Evolutionary conservation across 2,113 vertebrate genomes (phyloP), one percentile per base, ranked within the genome.

Genomic region (Craseonycteris thonglongyai): DNA sequence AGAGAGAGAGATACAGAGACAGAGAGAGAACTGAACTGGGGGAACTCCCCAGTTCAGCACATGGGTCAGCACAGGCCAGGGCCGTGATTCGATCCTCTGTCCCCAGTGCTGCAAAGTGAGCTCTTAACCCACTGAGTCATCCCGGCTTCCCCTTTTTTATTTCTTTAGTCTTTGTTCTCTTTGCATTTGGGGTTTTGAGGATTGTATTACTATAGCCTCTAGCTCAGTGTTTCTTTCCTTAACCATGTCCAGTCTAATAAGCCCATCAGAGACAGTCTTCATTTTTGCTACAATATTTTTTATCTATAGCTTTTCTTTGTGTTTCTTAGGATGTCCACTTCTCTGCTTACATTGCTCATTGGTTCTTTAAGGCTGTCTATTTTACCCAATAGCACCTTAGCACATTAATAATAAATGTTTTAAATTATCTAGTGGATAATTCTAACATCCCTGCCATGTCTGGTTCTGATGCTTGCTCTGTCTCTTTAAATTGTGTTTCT

Each of bases 321-420:
- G 22, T 63, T 88, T 81, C 30, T 88, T 63, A 82, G 68, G 58
- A 65, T 65, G 82, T 89, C 63, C 47, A 89, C 82, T 26, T 74
- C 56, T 93, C 68, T 89, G 68, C 30, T 82, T 66, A 56, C 13
- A 75, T 40, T 65, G 16, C 35, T 56, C 49, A 22, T 74, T 56
- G 66, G 58, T 75, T 28, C 40, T 82, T 26, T 11, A 38, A 49
- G 49, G 33, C 49, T 49, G 7, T 47, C 33, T 45, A 58, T 76
- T 85, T 92, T 85, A 58, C 22, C 66, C 42, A 79, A 40, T 54
- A 71, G 42, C 40, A 11, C 16, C 71, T 80, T 42, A 80, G 30
- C 19, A 74, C 40, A 65, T 78, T 85, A 76, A 72, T 78, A 12
- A 35, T 6, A 58, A 71, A 33, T 92, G 40, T 68, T 92, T 58